Evolutionary conservation across 2,113 vertebrate species (phyloP).

Genomic region (Dascyllus trimaculatus): DNA sequence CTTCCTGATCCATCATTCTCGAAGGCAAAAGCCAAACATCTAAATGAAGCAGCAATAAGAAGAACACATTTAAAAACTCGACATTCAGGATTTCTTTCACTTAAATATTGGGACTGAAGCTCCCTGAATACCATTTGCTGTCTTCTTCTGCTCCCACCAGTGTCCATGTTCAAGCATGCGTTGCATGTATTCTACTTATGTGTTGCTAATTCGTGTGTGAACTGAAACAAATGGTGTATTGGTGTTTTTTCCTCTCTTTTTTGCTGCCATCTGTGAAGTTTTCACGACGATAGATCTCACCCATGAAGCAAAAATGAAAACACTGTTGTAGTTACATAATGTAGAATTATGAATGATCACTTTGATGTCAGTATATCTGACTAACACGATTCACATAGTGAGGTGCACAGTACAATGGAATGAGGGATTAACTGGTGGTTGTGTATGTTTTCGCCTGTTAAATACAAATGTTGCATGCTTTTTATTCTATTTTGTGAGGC

Average conservation of each 20-base stretch:
- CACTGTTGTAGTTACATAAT: constrained; percentile 1
- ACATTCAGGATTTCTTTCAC: too few species aligned
- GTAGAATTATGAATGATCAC: not conserved
- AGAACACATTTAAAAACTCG: not conserved
- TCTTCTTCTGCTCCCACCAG: constrained; percentile 33
- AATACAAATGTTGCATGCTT: not conserved
- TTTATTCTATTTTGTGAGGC: not conserved
- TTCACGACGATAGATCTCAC: constrained; percentile 16
- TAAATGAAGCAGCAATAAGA: not conserved
- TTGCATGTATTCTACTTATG: constrained; percentile 38
- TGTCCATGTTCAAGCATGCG: constrained; percentile 33
- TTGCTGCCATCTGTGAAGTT: constrained; percentile 21
- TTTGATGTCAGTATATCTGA: constrained; percentile 10
- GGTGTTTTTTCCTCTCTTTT: constrained; percentile 11
- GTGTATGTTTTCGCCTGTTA: constrained; percentile 2
- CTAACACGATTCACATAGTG: not conserved
- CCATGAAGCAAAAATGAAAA: not conserved
- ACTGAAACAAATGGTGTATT: constrained; percentile 43
- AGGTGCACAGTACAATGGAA: constrained; percentile 7
- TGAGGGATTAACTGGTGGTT: constrained; percentile 5
- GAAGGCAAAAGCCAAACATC: not conserved
- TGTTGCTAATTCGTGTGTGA: constrained; percentile 41
- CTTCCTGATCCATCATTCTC: not conserved
- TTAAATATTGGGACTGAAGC: too few species aligned
- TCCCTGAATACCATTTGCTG: not conserved